Conservation (phyloP, 2,113 vertebrate species). For the Syngnathus scovelli region DNA sequence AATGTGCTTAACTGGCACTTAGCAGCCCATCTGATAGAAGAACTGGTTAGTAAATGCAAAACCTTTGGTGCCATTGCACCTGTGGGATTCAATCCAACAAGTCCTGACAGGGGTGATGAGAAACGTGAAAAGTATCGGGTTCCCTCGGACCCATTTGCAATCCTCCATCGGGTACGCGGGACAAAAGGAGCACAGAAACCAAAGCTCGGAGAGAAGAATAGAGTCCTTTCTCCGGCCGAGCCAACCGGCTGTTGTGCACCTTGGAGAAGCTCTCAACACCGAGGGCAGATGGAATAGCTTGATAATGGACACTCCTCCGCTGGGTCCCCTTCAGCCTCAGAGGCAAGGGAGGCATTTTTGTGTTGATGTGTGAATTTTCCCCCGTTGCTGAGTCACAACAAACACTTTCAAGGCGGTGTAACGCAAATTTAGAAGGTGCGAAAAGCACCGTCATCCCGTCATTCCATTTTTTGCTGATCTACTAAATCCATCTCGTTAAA, state of each 20-base stretch:
- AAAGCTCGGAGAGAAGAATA: conserved; percentile 63
- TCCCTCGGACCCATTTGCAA: conserved; percentile 68
- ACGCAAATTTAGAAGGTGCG: conserved; percentile 22
- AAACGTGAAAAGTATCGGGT: conserved; percentile 62
- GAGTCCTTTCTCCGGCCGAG: conserved; percentile 58
- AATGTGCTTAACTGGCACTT: conserved; percentile 19
- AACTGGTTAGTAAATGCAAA: neutral
- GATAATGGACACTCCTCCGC: conserved; percentile 51
- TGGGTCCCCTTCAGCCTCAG: conserved; percentile 21
- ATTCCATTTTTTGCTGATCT: conserved; percentile 10
- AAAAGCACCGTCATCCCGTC: conserved; percentile 34
- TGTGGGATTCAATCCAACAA: conserved; percentile 18
- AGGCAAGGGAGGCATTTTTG: conserved; percentile 32
- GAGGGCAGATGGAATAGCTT: conserved; percentile 55
- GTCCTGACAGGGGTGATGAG: conserved; percentile 43
- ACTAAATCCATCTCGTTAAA: no score
- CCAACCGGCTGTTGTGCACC: conserved; percentile 57
- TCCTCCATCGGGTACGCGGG: conserved; percentile 53
- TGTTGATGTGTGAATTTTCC: conserved; percentile 45
- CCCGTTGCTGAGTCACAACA: conserved; percentile 39
- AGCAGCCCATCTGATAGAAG: conserved; percentile 20
- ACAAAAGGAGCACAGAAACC: conserved; percentile 72
- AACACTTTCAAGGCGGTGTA: conserved; percentile 26
- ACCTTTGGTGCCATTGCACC: no score
- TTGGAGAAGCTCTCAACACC: conserved; percentile 61